Evolutionary conservation across 2,888 invertebrate genomes (phyloP).

Genomic region (Andrena marginata): DNA sequence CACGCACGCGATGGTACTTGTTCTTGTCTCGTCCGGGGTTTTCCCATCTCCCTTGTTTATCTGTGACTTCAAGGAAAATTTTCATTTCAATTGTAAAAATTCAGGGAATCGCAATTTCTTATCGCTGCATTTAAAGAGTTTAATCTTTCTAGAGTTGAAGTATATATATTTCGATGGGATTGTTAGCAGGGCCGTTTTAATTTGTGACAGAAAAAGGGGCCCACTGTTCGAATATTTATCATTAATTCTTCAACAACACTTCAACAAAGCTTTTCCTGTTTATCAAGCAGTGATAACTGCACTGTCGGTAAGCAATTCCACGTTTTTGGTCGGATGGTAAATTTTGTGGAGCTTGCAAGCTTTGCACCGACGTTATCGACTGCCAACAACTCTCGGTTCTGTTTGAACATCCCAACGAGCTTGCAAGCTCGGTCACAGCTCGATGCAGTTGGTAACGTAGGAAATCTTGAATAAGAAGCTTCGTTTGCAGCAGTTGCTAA

Average conservation of each 20-base stretch:
- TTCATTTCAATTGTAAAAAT: background rate
- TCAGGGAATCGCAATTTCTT: background rate
- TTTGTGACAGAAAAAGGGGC: too few relatives aligned
- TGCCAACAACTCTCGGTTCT: background rate
- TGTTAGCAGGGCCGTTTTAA: too few relatives aligned
- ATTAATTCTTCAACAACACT: background rate
- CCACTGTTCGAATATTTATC: background rate
- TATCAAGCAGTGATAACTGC: conserved; percentile 23
- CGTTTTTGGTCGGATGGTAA: conserved; percentile 24
- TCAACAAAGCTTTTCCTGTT: background rate
- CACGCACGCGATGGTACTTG: conserved; percentile 4
- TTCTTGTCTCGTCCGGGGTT: background rate
- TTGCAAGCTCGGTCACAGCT: conserved; percentile 9
- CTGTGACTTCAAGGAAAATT: background rate
- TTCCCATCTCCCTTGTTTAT: background rate
- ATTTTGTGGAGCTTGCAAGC: conserved; percentile 18
- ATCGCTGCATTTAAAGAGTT: too few relatives aligned
- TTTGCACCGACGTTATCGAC: conserved; percentile 60
- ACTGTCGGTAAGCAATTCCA: conserved; percentile 38
- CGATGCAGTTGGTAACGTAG: conserved; percentile 33
- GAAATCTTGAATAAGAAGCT: background rate
- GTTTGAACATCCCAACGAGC: background rate
- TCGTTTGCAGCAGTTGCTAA: conserved; percentile 18
- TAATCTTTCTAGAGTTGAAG: too few relatives aligned
- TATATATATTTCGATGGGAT: too few relatives aligned